These are phyloP conservation scores for Tetheella fluctuosa DNA, from an alignment of 2,888 invertebrate genomes.

Conservation along the genomic window DNA sequence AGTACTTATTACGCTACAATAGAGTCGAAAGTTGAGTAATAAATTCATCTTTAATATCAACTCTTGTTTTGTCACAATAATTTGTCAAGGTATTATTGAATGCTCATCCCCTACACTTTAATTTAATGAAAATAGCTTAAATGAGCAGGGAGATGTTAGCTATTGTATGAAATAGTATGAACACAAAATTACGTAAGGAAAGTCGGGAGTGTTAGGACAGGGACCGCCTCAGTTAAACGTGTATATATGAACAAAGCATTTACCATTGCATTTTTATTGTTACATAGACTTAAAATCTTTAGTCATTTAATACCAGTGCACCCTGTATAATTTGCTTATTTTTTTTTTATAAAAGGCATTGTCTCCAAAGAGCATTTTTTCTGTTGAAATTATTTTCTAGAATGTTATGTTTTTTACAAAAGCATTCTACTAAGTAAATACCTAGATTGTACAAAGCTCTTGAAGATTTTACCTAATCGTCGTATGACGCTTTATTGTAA, in stretches of 20 bases:
- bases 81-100: not conserved
- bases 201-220: not conserved
- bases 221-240: not conserved
- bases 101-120: no score
- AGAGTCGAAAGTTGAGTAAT: not conserved
- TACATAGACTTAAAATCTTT: slow-evolving; percentile 21
- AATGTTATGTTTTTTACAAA: not conserved
- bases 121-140: no score
- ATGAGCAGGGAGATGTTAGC: no score
- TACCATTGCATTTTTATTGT: slow-evolving; percentile 49
- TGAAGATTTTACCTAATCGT: not conserved
- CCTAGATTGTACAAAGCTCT: not conserved
- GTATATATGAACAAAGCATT: slow-evolving; percentile 29
- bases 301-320: not conserved
- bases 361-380: not conserved
- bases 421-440: not conserved
- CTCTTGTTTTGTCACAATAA: not conserved
- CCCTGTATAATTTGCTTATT: not conserved
- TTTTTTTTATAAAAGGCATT: no score
- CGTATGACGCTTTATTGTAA: slow-evolving; percentile 10
- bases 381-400: not conserved
- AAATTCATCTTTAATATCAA: no score
- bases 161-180: no score
- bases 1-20: not conserved
- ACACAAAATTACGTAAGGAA: not conserved